Base-by-base conservation (phyloP, 2,797 vertebrate genomes). In the Myotis pilosus region DNA sequence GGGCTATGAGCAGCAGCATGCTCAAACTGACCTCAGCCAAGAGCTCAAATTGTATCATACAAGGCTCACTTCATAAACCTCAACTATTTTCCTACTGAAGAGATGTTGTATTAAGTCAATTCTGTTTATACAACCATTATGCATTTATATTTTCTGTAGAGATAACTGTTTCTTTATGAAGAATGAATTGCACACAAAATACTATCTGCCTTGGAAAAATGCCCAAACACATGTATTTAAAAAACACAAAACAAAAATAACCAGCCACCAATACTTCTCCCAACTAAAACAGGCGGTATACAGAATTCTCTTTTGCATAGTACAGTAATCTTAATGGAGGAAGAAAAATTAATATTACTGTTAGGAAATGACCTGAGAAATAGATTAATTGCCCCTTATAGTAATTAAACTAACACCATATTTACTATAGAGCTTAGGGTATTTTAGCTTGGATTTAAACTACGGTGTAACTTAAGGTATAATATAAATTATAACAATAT, bases 21-120 rank as follows among this genome's bases (percentile, higher is more conserved):
- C 78, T 95, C 81, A 93, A 92, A 38, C 20, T 76, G 87, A 91
- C 38, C 28, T 91, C 68, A 55, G 92, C 83, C 91, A 95, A 92
- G 89, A 92, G 87, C 41, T 92, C 87, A 80, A 88, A 96, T 71
- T 94, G 86, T 94, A 55, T 93, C n/a, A 78, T 86, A 95, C 97
- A 97, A 97, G 93, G 79, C 92, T 96, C 85, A 84, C 72, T 96
- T 97, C 55, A 96, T 95, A 87, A 95, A 84, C 92, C 95, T 79
- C 80, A 33, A 36, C 62, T 60, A 71, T 78, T 57, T 94, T 92
- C 57, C 87, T 84, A 92, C 76, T 96, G 71, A 95, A 92, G 92
- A 93, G 89, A 92, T 19, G 49, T 0, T 95, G 57, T 95, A 66
- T 89, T 92, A 87, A 38, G 71, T 87, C 83, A 88, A 49, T 74